Evolutionary conservation across 92 coral and sea anemone species (phyloP).

Genomic region (Diadumene lineata): DNA sequence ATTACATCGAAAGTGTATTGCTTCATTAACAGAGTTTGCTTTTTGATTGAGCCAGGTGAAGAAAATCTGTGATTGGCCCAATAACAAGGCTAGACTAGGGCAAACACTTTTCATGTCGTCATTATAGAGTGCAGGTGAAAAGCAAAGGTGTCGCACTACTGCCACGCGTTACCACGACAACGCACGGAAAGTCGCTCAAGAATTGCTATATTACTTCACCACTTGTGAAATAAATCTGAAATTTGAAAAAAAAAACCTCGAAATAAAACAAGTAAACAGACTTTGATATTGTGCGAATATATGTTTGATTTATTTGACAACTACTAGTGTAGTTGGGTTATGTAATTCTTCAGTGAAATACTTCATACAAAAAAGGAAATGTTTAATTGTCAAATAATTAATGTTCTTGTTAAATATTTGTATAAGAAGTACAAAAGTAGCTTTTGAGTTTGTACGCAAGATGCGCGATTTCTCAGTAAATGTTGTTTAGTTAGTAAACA

Average conservation of each 20-base stretch:
- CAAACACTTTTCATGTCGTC: background rate
- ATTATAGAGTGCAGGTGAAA: slow-evolving; percentile 8
- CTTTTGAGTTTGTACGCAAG: no score
- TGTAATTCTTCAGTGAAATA: no score
- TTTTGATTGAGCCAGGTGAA: slow-evolving; percentile 12
- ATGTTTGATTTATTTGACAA: background rate
- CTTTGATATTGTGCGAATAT: no score
- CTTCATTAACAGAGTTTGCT: background rate
- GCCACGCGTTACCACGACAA: slow-evolving; percentile 7
- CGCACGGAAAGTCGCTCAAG: slow-evolving; percentile 24
- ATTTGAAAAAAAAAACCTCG: background rate
- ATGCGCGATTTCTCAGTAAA: no score
- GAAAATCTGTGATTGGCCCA: slow-evolving; percentile 5
- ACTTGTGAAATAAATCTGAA: no score
- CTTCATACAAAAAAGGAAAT: background rate
- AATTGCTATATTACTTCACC: background rate
- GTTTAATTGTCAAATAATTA: background rate
- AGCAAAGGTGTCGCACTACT: slow-evolving; percentile 24
- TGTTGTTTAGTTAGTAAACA: background rate
- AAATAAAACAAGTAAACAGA: background rate
- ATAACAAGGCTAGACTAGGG: background rate
- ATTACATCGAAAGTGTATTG: background rate
- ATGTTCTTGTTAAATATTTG: no score
- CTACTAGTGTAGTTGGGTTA: no score
- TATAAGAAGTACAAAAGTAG: no score